Percentiles rank a stretch among this genome's conserved stretches.
phyloP scores from a whole-genome alignment of 1,140 invertebrate species.

The Atta colombica region DNA sequence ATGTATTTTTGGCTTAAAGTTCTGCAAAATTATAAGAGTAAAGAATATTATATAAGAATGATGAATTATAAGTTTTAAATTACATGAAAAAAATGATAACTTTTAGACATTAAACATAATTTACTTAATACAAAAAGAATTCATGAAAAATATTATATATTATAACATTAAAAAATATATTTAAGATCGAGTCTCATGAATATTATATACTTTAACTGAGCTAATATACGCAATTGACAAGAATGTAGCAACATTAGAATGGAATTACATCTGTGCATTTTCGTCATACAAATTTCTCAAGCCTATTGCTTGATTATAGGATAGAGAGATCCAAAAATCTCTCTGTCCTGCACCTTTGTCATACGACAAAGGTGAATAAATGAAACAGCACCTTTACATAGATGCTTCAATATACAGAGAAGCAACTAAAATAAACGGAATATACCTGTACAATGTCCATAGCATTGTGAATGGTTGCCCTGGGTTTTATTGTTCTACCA shows the following conservation, averaged over 20 bases:
- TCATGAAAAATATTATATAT: neutral
- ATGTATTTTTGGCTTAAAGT: slow-evolving; percentile 41
- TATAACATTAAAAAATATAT: neutral
- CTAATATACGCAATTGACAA: neutral
- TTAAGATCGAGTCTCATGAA: neutral
- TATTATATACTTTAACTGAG: neutral
- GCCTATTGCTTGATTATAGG: too few species aligned
- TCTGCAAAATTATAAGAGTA: slow-evolving; percentile 54
- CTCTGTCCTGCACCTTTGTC: too few species aligned
- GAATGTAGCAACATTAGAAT: neutral
- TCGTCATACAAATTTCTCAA: too few species aligned
- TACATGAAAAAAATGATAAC: neutral
- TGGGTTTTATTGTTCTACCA: slow-evolving; percentile 70
- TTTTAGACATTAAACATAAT: neutral
- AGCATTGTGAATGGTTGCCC: slow-evolving; percentile 42
- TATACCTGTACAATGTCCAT: slow-evolving; percentile 62
- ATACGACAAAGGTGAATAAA: too few species aligned
- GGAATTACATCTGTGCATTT: too few species aligned
- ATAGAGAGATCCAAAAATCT: too few species aligned
- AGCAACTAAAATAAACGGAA: neutral
- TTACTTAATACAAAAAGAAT: neutral
- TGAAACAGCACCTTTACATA: too few species aligned
- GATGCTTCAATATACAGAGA: neutral
- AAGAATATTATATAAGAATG: neutral
- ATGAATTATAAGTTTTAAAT: neutral